Evolutionary conservation across 2,888 invertebrate genomes (phyloP).

Genomic region (Mythimna impura): DNA sequence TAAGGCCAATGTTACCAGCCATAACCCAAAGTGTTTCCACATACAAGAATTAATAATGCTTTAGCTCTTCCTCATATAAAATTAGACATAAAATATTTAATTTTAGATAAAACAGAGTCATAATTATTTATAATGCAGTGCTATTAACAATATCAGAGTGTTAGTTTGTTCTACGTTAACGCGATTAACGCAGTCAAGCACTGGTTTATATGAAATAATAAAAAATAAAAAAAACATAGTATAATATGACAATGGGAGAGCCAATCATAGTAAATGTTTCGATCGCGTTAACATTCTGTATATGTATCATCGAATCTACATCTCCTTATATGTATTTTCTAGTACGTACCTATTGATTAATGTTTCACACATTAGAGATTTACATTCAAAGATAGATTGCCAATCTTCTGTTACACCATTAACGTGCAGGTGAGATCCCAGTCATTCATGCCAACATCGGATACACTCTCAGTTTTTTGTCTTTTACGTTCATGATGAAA

Average conservation of each 20-base stretch:
- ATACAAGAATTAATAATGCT: slow-evolving; percentile 1
- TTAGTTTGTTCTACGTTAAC: too few relatives aligned
- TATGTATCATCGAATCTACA: background rate
- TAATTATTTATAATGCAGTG: too few relatives aligned
- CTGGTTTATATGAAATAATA: too few relatives aligned
- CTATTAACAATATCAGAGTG: too few relatives aligned
- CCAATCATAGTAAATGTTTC: too few relatives aligned
- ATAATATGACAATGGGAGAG: too few relatives aligned
- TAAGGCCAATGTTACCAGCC: background rate
- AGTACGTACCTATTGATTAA: background rate
- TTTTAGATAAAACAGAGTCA: background rate
- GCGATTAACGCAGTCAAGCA: too few relatives aligned
- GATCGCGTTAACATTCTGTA: too few relatives aligned
- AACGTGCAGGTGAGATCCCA: background rate
- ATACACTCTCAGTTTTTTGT: slow-evolving; percentile 24
- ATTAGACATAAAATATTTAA: too few relatives aligned
- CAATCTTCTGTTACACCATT: slow-evolving; percentile 16
- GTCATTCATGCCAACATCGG: slow-evolving; percentile 22
- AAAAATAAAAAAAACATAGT: too few relatives aligned
- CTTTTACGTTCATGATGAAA: slow-evolving; percentile 24
- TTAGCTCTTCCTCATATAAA: background rate
- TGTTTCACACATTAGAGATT: background rate
- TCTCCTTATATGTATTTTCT: background rate
- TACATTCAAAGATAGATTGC: slow-evolving; percentile 16
- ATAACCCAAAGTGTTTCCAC: background rate